These are phyloP conservation scores for Rhodophaea formosa DNA, from an alignment of 2,888 invertebrate species.

Conservation along the genomic window DNA sequence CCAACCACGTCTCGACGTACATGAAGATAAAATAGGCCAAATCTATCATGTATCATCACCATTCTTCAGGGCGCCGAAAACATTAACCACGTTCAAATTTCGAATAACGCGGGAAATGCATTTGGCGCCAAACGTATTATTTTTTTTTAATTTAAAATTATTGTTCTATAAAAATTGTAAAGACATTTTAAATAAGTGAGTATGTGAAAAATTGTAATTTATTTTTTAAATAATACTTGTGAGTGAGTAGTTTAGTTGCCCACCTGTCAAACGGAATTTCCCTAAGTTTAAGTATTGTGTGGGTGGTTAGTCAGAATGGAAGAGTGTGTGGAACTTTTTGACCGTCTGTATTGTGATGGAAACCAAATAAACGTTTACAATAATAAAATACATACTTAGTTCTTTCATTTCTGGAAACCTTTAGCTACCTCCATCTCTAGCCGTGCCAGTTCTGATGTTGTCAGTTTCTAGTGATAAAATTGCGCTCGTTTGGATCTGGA, in stretches of 20 bases:
- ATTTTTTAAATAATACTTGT: conserved; percentile 40
- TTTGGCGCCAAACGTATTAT: conserved; percentile 18
- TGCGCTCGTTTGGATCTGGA: too few species aligned
- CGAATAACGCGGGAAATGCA: conserved; percentile 28
- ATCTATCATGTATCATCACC: conserved; percentile 6
- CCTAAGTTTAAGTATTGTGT: conserved; percentile 30
- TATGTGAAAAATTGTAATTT: conserved; percentile 50
- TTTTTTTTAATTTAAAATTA: conserved; percentile 14
- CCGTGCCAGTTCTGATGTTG: too few species aligned
- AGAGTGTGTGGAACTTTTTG: conserved; percentile 33
- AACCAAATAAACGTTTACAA: conserved; percentile 68
- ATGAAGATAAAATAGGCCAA: conserved; percentile 9
- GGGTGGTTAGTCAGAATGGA: conserved; percentile 32
- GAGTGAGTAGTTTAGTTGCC: conserved; percentile 30
- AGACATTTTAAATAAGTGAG: conserved; percentile 30
- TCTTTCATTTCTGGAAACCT: background rate
- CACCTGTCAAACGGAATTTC: conserved; percentile 17
- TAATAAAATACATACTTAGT: conserved; percentile 27
- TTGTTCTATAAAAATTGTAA: conserved; percentile 46
- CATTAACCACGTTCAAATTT: conserved; percentile 8
- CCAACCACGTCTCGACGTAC: conserved; percentile 24
- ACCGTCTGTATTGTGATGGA: conserved; percentile 55
- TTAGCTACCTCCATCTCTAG: too few species aligned
- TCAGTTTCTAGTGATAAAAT: too few species aligned
- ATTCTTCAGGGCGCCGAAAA: conserved; percentile 7